Base-by-base conservation (phyloP, 1,140 invertebrate genomes). In the Diachasma alloeum region DNA sequence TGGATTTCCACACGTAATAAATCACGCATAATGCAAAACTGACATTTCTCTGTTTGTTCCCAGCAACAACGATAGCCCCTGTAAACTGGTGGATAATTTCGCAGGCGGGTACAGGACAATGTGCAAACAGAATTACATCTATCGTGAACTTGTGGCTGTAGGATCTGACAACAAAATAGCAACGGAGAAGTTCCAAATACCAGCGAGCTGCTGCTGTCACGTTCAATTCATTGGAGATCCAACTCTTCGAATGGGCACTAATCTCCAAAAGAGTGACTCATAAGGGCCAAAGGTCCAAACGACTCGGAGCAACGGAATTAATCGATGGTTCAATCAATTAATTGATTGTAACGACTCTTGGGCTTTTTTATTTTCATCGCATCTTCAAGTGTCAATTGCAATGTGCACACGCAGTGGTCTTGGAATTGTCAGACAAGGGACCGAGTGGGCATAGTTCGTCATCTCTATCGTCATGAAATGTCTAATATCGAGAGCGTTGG, bases 51-150 rank as follows among this genome's bases (percentile, higher is more conserved):
- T 31, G 10, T 44, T 76, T 88, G 26, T 86, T 77, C 85, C 83
- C 82, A 86, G 86, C 80, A 75, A 83, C 66, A 81, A 87, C 66
- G 76, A 80, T 9, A 70, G 67, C 15, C 39, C 13, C 0, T 83
- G 82, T 69, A 77, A 77, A 37, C 46, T 80, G 11, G 79, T 80
- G 44, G 72, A 80, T 42, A 78, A 68, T 6, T 81, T 81, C 53
- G 48, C 74, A 2, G 78, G 80, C 0, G 90, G 90, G 0, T 92
- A 91, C 83, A 89, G 78, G 66, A 90, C 92, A 0, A 82, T 79
- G 0, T 94, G 93, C 84, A 91, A 91, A 79, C 93, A 94, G 79
- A 93, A 93, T 80, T 94, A 91, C 78, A 91, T 92, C 48, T 91
- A 91, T 68, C 86, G 92, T 31, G 88, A 90, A 68, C 85, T 93